Evolutionary conservation across 2,797 vertebrate species (phyloP).

Genomic region (Thripadectes ignobilis): DNA sequence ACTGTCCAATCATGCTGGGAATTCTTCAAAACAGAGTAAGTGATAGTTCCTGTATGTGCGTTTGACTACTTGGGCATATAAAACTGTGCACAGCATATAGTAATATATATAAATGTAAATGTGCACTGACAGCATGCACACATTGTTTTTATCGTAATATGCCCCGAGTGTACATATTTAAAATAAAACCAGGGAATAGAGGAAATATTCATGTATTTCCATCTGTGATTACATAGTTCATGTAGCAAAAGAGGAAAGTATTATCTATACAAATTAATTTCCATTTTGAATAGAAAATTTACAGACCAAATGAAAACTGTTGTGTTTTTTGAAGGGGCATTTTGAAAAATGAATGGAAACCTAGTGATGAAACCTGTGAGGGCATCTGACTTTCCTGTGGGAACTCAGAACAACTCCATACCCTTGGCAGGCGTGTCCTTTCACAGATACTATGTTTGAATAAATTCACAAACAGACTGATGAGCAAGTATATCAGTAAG

Average conservation of each 20-base stretch:
- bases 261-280: background rate
- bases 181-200: background rate
- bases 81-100: background rate
- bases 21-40: background rate
- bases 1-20: background rate
- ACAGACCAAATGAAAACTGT: background rate
- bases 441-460: background rate
- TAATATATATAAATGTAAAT: background rate
- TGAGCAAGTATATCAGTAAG: background rate
- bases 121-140: background rate
- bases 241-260: background rate
- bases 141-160: background rate
- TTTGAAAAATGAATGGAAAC: background rate
- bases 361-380: background rate
- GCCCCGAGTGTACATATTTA: background rate
- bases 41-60: background rate
- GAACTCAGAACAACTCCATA: background rate
- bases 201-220: background rate
- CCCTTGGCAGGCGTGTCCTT: background rate
- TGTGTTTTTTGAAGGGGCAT: fast-evolving
- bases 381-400: background rate
- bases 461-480: background rate
- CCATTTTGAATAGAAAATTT: background rate
- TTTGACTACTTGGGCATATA: background rate
- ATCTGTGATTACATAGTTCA: background rate